Percentiles rank a stretch among this genome's conserved stretches.
phyloP scores from a whole-genome alignment of 2,797 vertebrate species.

The Tiaroga cobitis region DNA sequence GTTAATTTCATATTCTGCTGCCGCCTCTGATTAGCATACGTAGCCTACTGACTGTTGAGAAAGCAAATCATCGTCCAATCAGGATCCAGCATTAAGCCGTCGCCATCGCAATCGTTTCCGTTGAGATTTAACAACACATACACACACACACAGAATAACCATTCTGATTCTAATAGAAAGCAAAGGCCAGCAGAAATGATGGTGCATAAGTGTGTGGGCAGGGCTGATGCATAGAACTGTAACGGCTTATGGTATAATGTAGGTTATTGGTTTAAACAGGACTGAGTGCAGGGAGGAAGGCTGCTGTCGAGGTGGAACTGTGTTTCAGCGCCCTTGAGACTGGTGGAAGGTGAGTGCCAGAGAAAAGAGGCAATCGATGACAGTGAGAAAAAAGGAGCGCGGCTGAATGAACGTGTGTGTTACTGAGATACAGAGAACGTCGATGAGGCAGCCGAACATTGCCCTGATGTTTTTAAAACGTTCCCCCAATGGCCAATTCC shows the following conservation, averaged over 20 bases:
- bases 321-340: conserved; percentile 48
- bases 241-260: conserved; percentile 35
- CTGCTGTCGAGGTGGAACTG: conserved; percentile 28
- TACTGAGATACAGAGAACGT: conserved; percentile 33
- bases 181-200: conserved; percentile 46
- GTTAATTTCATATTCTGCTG: conserved; percentile 42
- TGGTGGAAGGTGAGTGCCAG: conserved; percentile 36
- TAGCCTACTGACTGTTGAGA: conserved; percentile 23
- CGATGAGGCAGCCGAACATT: conserved; percentile 29
- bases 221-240: conserved; percentile 20
- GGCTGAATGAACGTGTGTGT: conserved; percentile 33
- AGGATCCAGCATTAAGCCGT: conserved; percentile 33
- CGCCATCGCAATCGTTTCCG: conserved; percentile 17
- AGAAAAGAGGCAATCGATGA: conserved; percentile 47
- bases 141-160: conserved; percentile 6
- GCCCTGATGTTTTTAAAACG: conserved; percentile 25
- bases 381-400: conserved; percentile 35
- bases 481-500: conserved; percentile 33
- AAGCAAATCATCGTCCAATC: conserved; percentile 53
- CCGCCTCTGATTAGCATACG: conserved; percentile 46
- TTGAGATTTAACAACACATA: not conserved
- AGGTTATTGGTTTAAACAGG: conserved; percentile 45
- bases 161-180: conserved; percentile 18
- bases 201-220: conserved; percentile 33
- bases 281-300: conserved; percentile 33